Evolutionary conservation across 64 coral and sea anemone species (phyloP).

Genomic region (Hydrozoanthus tunicans): DNA sequence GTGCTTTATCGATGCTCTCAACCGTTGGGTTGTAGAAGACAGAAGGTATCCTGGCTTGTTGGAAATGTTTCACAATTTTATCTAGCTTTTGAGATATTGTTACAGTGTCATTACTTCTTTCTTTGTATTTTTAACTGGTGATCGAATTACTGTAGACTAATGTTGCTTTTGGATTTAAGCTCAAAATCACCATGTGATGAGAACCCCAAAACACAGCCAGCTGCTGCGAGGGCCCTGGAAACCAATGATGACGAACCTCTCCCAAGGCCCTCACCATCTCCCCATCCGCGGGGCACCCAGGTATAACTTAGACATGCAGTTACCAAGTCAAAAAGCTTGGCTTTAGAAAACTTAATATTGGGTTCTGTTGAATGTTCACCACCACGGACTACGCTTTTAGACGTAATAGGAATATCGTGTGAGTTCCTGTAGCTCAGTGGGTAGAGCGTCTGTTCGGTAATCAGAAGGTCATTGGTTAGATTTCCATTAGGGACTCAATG

Average conservation of each 20-base stretch:
- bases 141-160: no score
- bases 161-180: background rate
- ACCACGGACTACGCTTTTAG: no score
- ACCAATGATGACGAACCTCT: constrained; percentile 24
- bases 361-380: no score
- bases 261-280: constrained; percentile 37
- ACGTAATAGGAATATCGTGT: no score
- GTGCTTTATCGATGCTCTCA: constrained; percentile 19
- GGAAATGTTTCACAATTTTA: background rate
- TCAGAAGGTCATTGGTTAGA: no score
- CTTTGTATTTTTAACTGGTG: no score
- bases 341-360: background rate
- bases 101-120: background rate
- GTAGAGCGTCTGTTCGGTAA: no score
- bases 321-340: background rate
- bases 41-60: constrained; percentile 2
- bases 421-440: no score
- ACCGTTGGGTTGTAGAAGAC: background rate
- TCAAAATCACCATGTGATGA: background rate
- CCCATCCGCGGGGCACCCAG: constrained; percentile 38
- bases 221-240: background rate
- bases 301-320: background rate
- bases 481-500: no score
- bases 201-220: background rate
- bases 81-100: background rate